Base-by-base conservation (phyloP, 2,888 invertebrate species). In the Gastracanthus pulcherrimus region DNA sequence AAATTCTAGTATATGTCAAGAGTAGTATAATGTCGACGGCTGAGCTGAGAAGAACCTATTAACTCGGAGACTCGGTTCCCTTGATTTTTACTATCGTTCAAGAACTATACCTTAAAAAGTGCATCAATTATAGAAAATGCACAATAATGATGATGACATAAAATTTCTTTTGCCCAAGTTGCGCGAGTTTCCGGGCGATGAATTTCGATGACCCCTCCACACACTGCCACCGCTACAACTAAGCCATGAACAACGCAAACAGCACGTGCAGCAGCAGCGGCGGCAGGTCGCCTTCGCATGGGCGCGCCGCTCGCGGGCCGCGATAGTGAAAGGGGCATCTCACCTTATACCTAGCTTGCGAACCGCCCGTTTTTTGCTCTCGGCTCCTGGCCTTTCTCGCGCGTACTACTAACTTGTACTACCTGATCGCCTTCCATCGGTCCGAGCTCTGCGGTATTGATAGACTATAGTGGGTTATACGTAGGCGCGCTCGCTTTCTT, bases 251-350 rank as follows among this genome's bases (percentile, higher is more conserved):
- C 16, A 31, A 60, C 31, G 34, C 60, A n/a, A 60, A 31, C 31
- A 74, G 34, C 60, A 64, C 62, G 74, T 64, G 48, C 64, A n/a
- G n/a, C n/a, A 48, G 48, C 48, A 48, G 16, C 48, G 7, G 9
- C 26, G 19, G 66, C 66, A 51, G 67, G 58, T 58, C 76, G 69
- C 48, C 36, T 66, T 66, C 48, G 62, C 62, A 60, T 70, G 51
- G 64, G 78, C 71, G 71, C 51, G 71, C 51, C 78, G 45, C 36
- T 0, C 11, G 36, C 36, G 23, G 23, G 38, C 38, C 7, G 34
- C 62, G 72, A 78, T 78, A 78, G 78, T 78, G 78, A 78, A 78
- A 78, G 77, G 77, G 77, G 72, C 72, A 78, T 72, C 77, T 34
- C 55, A n/a, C n/a, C n/a, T n/a, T n/a, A n/a, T n/a, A n/a, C n/a